Evolutionary conservation across 2,888 invertebrate genomes (phyloP).

Genomic region (Strigamia transsilvanica): DNA sequence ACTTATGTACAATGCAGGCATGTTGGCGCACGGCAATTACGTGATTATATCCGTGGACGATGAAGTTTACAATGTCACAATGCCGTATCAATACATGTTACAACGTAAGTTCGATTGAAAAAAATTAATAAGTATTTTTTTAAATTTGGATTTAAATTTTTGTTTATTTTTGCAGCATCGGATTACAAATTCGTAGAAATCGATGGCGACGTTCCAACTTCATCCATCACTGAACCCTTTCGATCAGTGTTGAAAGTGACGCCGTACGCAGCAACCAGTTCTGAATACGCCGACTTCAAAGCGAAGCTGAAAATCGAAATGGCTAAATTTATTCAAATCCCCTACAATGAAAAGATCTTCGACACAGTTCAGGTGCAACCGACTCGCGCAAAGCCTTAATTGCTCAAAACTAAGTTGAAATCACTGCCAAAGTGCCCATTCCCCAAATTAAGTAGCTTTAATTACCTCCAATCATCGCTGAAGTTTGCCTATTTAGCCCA

Average conservation of each 20-base stretch:
- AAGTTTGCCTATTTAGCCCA: background rate
- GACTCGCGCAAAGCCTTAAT: background rate
- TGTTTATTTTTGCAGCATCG: background rate
- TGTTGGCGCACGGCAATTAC: conserved; percentile 91
- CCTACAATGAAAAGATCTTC: conserved; percentile 10
- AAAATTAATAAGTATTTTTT: background rate
- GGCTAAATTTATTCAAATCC: conserved; percentile 25
- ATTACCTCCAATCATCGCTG: background rate
- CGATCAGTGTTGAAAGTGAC: conserved; percentile 82
- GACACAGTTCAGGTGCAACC: background rate
- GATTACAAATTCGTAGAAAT: conserved; percentile 30
- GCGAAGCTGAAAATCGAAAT: conserved; percentile 36
- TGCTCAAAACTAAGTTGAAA: background rate
- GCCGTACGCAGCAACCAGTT: conserved; percentile 78
- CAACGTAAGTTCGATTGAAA: conserved; percentile 41
- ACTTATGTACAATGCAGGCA: conserved; percentile 85
- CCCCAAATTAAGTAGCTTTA: background rate
- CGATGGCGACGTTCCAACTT: conserved; percentile 32
- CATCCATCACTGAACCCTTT: conserved; percentile 69
- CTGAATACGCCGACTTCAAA: conserved; percentile 67
- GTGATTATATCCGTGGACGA: conserved; percentile 94
- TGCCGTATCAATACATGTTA: conserved; percentile 52
- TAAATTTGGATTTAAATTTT: background rate
- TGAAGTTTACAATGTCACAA: conserved; percentile 73
- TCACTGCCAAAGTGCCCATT: background rate